Conservation (phyloP, 2,797 vertebrate species). For the Pantherophis alleghaniensis region DNA sequence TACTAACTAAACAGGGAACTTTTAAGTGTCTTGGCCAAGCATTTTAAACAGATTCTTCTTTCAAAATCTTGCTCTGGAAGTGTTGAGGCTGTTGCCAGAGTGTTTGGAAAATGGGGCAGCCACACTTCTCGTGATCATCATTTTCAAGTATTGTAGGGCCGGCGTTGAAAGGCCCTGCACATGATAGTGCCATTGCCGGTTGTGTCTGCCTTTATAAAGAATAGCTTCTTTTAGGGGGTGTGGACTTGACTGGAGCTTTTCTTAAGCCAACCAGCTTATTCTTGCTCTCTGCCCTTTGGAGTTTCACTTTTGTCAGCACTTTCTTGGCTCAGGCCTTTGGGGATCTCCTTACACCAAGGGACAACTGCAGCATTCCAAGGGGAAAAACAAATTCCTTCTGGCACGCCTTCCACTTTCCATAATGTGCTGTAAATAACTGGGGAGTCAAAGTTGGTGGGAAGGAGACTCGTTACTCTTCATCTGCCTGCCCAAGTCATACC, state of each 20-base stretch:
- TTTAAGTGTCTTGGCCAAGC: background rate
- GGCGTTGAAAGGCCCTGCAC: background rate
- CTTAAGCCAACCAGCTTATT: constrained; percentile 1
- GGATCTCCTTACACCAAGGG: constrained; percentile 23
- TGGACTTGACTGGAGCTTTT: background rate
- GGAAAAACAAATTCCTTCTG: constrained; percentile 32
- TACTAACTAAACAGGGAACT: background rate
- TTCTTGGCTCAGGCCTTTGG: constrained; percentile 15
- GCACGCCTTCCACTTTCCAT: constrained; percentile 33
- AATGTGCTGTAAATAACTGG: constrained; percentile 39
- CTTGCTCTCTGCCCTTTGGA: constrained; percentile 15
- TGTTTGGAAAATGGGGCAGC: background rate
- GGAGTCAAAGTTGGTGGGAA: constrained; percentile 51
- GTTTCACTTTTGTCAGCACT: constrained; percentile 42
- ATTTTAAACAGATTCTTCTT: background rate
- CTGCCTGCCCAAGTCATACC: background rate
- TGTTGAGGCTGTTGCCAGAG: background rate
- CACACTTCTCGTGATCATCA: background rate
- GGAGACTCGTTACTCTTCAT: constrained; percentile 35
- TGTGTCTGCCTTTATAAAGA: constrained; percentile 9
- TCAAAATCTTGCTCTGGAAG: background rate
- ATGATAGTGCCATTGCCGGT: background rate
- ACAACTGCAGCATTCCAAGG: constrained; percentile 46
- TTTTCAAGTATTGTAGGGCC: background rate
- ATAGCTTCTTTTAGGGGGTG: background rate